These are phyloP conservation scores for Amazona vittata DNA, from an alignment of 2,113 vertebrate species.

Conservation along the genomic window DNA sequence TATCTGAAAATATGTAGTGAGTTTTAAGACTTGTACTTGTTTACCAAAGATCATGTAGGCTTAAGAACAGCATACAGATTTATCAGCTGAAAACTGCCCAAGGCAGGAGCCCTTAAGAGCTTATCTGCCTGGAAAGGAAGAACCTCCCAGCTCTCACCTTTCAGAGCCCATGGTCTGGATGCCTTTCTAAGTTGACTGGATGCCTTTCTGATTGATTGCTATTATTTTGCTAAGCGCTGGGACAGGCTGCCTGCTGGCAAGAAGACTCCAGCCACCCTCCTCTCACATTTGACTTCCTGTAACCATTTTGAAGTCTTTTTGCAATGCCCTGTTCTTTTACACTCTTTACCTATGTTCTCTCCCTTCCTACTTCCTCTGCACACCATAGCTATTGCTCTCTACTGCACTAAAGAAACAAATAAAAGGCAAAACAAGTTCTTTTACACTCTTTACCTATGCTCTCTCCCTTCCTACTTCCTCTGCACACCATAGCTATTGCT, in stretches of 20 bases:
- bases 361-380: not conserved
- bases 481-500: not conserved
- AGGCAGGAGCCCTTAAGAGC: not conserved
- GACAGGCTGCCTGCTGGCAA: constrained; percentile 49
- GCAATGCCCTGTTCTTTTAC: not conserved
- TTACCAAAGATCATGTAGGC: not conserved
- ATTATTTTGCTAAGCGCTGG: constrained; percentile 47
- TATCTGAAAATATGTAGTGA: not conserved
- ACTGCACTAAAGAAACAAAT: not conserved
- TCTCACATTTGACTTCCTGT: not conserved
- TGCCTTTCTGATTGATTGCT: constrained; percentile 68
- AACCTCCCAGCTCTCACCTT: constrained; percentile 26
- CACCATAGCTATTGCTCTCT: not conserved
- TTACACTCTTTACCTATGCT: not conserved
- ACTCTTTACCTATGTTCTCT: not conserved
- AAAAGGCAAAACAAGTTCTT: not conserved
- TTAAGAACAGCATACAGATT: not conserved
- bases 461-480: not conserved
- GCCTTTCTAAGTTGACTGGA: constrained; percentile 41
- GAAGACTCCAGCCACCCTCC: not conserved
- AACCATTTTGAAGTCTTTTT: not conserved
- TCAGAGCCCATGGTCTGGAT: constrained; percentile 35
- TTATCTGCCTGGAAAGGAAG: constrained; percentile 4
- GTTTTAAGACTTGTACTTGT: not conserved
- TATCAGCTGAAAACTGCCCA: not conserved